Conservation (phyloP, 2,113 vertebrate species). For the Vidua macroura region DNA sequence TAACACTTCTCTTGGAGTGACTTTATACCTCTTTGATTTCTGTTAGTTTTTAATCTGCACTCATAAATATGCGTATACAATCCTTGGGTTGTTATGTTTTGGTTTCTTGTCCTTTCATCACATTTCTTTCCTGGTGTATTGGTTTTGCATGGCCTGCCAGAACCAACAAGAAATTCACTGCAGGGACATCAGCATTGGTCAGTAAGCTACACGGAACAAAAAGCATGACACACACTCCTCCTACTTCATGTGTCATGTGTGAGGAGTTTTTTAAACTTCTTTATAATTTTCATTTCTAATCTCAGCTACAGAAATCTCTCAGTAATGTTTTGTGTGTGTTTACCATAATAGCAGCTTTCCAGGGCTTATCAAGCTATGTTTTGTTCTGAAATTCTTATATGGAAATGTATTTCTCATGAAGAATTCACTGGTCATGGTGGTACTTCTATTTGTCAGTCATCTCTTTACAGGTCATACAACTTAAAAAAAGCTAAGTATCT, state of each 20-base stretch:
- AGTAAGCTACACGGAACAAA: background rate
- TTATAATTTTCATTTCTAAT: background rate
- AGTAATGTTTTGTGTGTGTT: background rate
- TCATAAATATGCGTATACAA: background rate
- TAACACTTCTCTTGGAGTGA: background rate
- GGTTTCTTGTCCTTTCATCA: background rate
- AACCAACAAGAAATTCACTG: background rate
- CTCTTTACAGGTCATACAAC: background rate
- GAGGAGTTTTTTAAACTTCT: background rate
- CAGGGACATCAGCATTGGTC: background rate
- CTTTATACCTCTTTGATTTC: background rate
- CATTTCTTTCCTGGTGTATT: background rate
- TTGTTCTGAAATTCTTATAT: background rate
- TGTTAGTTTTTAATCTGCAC: background rate
- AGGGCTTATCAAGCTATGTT: background rate
- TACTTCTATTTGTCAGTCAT: background rate
- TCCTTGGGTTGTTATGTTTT: background rate
- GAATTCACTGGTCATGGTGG: background rate
- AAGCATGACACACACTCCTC: background rate
- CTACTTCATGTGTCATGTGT: background rate
- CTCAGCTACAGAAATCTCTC: background rate
- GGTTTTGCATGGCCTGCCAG: background rate
- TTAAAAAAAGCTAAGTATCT: background rate
- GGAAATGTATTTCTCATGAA: background rate
- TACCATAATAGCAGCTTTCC: background rate